Evolutionary conservation across 2,888 invertebrate species (phyloP).

Genomic region (Parnassius apollo): DNA sequence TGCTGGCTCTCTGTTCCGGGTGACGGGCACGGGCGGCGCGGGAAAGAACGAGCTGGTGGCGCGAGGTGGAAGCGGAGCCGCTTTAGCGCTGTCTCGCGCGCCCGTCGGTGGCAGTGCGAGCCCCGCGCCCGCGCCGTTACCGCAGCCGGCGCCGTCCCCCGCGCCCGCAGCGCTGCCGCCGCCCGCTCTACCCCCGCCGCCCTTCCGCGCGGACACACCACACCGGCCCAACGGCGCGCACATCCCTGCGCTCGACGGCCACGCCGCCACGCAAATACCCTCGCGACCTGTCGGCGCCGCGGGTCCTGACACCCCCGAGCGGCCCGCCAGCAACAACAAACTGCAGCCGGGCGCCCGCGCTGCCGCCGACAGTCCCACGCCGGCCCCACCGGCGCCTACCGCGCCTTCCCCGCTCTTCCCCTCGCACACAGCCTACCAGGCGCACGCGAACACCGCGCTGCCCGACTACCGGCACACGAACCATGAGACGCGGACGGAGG

Average conservation of each 20-base stretch:
- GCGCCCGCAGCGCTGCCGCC: slow-evolving; percentile 86
- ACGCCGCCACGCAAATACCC: slow-evolving; percentile 70
- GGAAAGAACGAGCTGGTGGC: slow-evolving; percentile 82
- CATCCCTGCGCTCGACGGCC: slow-evolving; percentile 70
- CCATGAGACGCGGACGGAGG: slow-evolving; percentile 80
- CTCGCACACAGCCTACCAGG: slow-evolving; percentile 74
- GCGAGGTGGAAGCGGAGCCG: slow-evolving; percentile 84
- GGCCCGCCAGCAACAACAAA: slow-evolving; percentile 71
- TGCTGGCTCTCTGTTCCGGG: slow-evolving; percentile 71
- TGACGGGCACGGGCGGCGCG: slow-evolving; percentile 85
- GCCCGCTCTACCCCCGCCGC: slow-evolving; percentile 83
- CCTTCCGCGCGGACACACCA: slow-evolving; percentile 79
- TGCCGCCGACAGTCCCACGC: slow-evolving; percentile 72
- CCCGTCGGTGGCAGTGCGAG: slow-evolving; percentile 82
- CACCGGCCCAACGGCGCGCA: slow-evolving; percentile 67
- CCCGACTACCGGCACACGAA: slow-evolving; percentile 75
- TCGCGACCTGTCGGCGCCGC: slow-evolving; percentile 69
- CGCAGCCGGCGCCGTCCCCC: slow-evolving; percentile 85
- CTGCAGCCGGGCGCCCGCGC: slow-evolving; percentile 72
- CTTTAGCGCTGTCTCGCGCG: slow-evolving; percentile 82
- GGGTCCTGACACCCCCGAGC: slow-evolving; percentile 68
- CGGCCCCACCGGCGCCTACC: slow-evolving; percentile 70
- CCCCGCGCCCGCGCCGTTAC: slow-evolving; percentile 84
- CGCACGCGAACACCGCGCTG: slow-evolving; percentile 70
- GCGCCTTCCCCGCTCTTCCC: slow-evolving; percentile 70